These are phyloP conservation scores for Campopleginae sp. DNA, from an alignment of 2,888 invertebrate species.

Conservation along the genomic window DNA sequence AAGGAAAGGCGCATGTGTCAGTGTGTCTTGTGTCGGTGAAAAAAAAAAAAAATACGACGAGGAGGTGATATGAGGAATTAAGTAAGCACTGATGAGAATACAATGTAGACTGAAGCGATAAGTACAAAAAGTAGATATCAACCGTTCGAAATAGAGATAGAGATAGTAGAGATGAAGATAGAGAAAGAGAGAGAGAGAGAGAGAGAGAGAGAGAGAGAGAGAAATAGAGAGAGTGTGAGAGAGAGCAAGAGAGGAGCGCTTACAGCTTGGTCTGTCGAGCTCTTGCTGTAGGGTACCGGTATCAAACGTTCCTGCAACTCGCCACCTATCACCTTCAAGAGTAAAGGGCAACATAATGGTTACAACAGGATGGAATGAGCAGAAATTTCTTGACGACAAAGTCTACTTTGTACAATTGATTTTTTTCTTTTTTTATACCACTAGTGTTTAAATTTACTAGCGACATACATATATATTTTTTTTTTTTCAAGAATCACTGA, in stretches of 20 bases:
- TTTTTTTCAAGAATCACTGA: constrained; percentile 43
- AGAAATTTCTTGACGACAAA: constrained; percentile 71
- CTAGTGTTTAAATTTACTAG: not conserved
- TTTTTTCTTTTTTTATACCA: constrained; percentile 31
- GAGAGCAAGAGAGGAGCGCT: constrained; percentile 89
- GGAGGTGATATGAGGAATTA: constrained; percentile 70
- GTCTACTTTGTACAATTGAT: constrained; percentile 53
- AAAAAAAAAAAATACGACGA: constrained; percentile 81
- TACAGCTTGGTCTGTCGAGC: constrained; percentile 99
- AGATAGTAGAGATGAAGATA: constrained; percentile 74
- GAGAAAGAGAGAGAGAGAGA: constrained; percentile 78
- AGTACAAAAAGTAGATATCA: constrained; percentile 69
- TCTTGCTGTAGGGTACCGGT: constrained; percentile 99
- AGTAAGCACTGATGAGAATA: constrained; percentile 71
- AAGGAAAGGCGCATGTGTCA: not conserved
- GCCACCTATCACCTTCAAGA: constrained; percentile 99
- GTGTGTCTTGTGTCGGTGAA: no score
- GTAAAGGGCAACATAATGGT: constrained; percentile 94
- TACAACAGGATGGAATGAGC: constrained; percentile 83
- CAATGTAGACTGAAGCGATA: constrained; percentile 68
- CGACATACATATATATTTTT: not conserved
- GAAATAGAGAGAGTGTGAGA: constrained; percentile 78
- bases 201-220: constrained; percentile 81
- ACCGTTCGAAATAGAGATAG: constrained; percentile 69
- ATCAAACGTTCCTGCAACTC: constrained; percentile 99